Evolutionary conservation across 2,797 vertebrate species (phyloP).

Genomic region (Falco berigora): DNA sequence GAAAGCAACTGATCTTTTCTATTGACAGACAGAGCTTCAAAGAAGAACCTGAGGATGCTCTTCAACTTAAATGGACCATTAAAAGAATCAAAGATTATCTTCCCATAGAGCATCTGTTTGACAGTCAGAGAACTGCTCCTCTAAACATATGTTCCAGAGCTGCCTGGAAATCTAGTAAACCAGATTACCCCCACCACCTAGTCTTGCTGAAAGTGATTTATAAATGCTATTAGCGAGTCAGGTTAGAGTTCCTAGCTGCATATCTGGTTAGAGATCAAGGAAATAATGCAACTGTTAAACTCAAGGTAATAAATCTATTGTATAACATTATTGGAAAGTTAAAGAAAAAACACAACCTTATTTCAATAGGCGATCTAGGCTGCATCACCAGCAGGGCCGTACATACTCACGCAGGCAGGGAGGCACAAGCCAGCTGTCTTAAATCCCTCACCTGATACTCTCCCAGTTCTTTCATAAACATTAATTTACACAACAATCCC

Average conservation of each 20-base stretch:
- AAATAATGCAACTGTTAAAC: not conserved
- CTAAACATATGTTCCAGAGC: not conserved
- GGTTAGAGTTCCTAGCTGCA: not conserved
- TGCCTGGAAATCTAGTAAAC: not conserved
- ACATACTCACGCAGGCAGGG: rapidly evolving
- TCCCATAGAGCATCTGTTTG: not conserved
- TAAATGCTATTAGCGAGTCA: not conserved
- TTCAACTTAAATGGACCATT: not conserved
- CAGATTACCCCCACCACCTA: not conserved
- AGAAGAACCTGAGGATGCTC: not conserved
- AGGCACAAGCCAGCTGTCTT: not conserved
- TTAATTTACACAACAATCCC: not conserved
- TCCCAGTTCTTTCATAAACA: not conserved
- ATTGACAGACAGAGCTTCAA: not conserved
- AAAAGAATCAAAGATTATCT: not conserved
- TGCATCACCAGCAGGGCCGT: rapidly evolving
- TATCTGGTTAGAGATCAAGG: not conserved
- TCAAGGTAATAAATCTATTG: not conserved
- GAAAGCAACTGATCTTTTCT: not conserved
- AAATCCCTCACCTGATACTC: not conserved
- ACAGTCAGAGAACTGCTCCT: not conserved
- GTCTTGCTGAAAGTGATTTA: not conserved
- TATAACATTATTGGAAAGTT: not conserved
- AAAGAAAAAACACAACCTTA: not conserved
- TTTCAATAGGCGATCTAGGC: not conserved